A percentile compares a stretch with the other conserved stretches of the same genome.
Conservation (phyloP, 2,888 invertebrate genomes). For the Metellina segmentata region DNA sequence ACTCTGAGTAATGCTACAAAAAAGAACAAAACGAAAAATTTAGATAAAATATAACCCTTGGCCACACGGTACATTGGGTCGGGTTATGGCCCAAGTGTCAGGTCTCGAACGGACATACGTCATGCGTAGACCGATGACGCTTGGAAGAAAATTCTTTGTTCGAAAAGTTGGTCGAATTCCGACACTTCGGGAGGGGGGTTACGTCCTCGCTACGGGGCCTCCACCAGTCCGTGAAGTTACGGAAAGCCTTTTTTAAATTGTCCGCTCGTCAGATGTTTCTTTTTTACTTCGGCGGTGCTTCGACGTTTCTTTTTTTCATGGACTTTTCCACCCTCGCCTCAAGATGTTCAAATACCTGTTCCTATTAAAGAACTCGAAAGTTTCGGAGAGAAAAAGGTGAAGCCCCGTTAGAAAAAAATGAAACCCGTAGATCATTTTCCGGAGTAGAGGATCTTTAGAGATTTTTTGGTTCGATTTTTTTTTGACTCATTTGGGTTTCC, state of each 20-base stretch:
- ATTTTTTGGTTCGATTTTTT: slow-evolving; percentile 2
- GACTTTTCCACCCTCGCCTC: slow-evolving; percentile 7
- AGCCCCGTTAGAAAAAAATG: slow-evolving; percentile 31
- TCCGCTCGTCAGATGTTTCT: slow-evolving; percentile 71
- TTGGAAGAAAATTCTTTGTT: slow-evolving; percentile 59
- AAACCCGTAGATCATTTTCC: slow-evolving; percentile 72
- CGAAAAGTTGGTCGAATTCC: slow-evolving; percentile 66
- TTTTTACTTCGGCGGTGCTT: slow-evolving; percentile 45
- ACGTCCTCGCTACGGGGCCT: slow-evolving; percentile 45
- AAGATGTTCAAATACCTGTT: slow-evolving; percentile 74
- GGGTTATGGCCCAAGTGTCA: slow-evolving; percentile 60
- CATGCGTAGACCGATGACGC: slow-evolving; percentile 54
- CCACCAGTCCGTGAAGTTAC: slow-evolving; percentile 66
- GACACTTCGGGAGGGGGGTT: slow-evolving; percentile 54
- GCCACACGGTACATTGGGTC: slow-evolving; percentile 63
- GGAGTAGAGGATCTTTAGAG: slow-evolving; percentile 28
- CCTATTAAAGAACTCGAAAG: slow-evolving; percentile 66
- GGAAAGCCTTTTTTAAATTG: slow-evolving; percentile 70
- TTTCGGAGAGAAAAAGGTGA: slow-evolving; percentile 54
- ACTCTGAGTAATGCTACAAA: slow-evolving; percentile 8
- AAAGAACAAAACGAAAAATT: slow-evolving; percentile 13
- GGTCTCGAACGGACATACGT: slow-evolving; percentile 55
- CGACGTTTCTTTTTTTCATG: slow-evolving; percentile 31
- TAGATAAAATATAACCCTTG: slow-evolving; percentile 33
- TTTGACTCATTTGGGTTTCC: slow-evolving; percentile 58